Conservation (phyloP, 1,140 invertebrate species). For the Leptopilina boulardi region DNA sequence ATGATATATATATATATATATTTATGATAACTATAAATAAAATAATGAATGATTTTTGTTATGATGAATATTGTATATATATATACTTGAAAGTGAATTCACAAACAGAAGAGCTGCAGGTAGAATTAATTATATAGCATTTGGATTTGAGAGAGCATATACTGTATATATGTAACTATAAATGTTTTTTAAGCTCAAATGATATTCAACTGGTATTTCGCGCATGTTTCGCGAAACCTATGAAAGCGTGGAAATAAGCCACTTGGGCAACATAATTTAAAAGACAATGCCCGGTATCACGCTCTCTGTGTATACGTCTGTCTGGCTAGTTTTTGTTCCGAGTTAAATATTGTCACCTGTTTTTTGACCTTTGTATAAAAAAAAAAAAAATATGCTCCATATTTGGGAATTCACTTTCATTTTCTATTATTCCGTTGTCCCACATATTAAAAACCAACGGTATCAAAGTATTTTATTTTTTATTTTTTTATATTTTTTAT, state of each 20-base stretch:
- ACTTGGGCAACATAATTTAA: constrained; percentile 69
- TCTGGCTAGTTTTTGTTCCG: constrained; percentile 53
- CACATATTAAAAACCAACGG: not conserved
- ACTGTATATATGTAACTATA: not conserved
- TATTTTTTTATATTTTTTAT: too few relatives aligned
- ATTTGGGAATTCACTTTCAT: not conserved
- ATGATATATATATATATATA: too few relatives aligned
- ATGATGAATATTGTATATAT: not conserved
- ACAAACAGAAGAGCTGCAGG: not conserved
- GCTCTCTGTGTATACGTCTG: constrained; percentile 70
- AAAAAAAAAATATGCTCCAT: not conserved
- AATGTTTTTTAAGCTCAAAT: constrained; percentile 24
- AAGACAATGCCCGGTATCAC: constrained; percentile 73
- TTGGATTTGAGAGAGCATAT: constrained; percentile 16
- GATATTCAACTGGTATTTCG: not conserved
- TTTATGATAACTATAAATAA: too few relatives aligned
- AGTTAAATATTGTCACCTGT: constrained; percentile 54
- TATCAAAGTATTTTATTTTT: too few relatives aligned
- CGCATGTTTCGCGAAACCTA: constrained; percentile 58
- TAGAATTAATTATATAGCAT: not conserved
- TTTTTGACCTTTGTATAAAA: constrained; percentile 53
- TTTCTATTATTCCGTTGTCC: not conserved
- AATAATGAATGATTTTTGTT: not conserved
- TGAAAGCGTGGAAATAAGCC: constrained; percentile 74
- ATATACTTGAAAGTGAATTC: not conserved